These are phyloP conservation scores for Peromyscus aztecus DNA, from an alignment of 2,797 vertebrate species.

Conservation along the genomic window DNA sequence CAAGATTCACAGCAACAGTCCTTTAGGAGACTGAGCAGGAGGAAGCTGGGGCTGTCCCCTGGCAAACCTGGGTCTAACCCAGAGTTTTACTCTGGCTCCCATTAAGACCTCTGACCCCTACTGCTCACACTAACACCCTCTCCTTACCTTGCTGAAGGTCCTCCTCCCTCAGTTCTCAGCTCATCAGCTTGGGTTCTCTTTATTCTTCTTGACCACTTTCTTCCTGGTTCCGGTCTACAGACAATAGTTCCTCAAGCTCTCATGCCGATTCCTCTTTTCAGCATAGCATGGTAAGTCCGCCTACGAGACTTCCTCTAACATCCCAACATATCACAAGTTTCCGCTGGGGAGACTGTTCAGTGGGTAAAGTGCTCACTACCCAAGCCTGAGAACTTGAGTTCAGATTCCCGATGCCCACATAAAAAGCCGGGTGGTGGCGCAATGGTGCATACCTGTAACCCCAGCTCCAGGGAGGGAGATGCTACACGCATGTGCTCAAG, in stretches of 20 bases:
- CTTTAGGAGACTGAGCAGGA: fast-evolving
- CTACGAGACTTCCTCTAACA: background rate
- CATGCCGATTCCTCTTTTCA: fast-evolving
- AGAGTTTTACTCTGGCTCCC: no score
- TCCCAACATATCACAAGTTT: background rate
- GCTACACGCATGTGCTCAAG: background rate
- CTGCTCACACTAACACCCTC: fast-evolving
- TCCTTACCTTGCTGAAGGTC: background rate
- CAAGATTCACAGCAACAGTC: fast-evolving
- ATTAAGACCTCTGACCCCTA: no score
- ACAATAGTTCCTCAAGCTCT: fast-evolving
- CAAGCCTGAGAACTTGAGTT: no score
- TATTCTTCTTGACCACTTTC: background rate
- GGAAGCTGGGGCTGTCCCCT: no score
- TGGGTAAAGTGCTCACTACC: background rate
- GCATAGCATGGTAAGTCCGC: background rate
- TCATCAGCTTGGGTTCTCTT: fast-evolving
- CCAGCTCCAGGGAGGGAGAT: no score
- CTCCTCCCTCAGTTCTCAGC: background rate
- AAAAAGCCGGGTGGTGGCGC: background rate
- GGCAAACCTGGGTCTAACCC: background rate
- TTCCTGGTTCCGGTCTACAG: background rate
- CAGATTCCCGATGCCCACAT: background rate
- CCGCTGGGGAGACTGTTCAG: background rate
- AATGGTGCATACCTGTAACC: background rate